Evolutionary conservation across 1,140 invertebrate genomes (phyloP).

Genomic region (Drosophila sechellia): DNA sequence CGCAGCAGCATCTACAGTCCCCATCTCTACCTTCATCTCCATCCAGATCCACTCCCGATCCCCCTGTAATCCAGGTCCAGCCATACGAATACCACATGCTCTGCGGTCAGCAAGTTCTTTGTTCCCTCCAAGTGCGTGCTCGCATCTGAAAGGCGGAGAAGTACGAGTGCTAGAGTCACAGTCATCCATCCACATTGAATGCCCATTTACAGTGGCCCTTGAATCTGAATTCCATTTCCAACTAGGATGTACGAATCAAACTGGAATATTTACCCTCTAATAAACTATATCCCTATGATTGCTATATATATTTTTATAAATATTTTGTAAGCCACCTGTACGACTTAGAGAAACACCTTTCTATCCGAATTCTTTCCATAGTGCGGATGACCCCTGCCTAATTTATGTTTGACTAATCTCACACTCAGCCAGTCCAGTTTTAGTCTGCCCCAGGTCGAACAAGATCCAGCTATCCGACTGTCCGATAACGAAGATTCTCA

Average conservation of each 20-base stretch:
- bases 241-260: neutral
- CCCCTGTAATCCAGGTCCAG: neutral
- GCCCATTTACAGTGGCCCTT: slow-evolving; percentile 9
- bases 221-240: neutral
- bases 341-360: neutral
- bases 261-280: too few relatives aligned
- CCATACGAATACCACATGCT: slow-evolving; percentile 49
- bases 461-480: slow-evolving; percentile 20
- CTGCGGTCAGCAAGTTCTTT: slow-evolving; percentile 77
- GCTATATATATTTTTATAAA: too few relatives aligned
- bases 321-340: neutral
- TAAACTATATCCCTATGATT: too few relatives aligned
- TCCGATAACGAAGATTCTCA: slow-evolving; percentile 21
- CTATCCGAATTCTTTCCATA: slow-evolving; percentile 9
- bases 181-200: slow-evolving; percentile 2
- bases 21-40: neutral
- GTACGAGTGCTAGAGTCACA: slow-evolving; percentile 17
- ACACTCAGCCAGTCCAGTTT: slow-evolving; percentile 26
- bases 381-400: slow-evolving; percentile 43
- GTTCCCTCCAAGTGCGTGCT: slow-evolving; percentile 60
- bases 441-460: slow-evolving; percentile 14
- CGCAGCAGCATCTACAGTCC: slow-evolving; percentile 40
- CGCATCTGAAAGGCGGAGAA: slow-evolving; percentile 22
- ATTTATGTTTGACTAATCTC: slow-evolving; percentile 52
- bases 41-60: slow-evolving; percentile 6